phyloP scores from a whole-genome alignment of 92 coral and sea anemone species.

The Palythoa caribaeorum region DNA sequence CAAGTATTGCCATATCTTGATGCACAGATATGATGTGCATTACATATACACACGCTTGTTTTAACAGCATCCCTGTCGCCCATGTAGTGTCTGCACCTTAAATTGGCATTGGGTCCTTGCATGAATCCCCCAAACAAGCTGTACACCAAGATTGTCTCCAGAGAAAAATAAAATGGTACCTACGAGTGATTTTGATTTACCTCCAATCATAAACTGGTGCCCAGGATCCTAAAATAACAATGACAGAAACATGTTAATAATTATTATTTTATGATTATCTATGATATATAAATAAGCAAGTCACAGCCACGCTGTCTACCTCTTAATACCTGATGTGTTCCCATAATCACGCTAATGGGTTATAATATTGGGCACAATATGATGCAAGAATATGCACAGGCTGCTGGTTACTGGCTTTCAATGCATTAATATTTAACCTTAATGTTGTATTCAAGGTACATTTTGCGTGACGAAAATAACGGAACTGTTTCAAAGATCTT shows the following conservation, averaged over 20 bases:
- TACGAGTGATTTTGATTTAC: background rate
- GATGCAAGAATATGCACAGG: background rate
- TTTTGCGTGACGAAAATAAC: too few species aligned
- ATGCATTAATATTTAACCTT: too few species aligned
- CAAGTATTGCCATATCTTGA: background rate
- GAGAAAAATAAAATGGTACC: background rate
- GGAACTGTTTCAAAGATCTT: too few species aligned
- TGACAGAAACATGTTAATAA: background rate
- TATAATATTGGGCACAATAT: background rate
- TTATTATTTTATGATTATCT: background rate
- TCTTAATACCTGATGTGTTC: too few species aligned
- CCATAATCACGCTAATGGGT: background rate
- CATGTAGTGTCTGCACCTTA: constrained; percentile 49
- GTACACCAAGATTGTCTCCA: constrained; percentile 13
- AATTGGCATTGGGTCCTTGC: constrained; percentile 24
- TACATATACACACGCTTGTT: background rate
- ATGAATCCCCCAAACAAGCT: constrained; percentile 20
- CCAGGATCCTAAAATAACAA: constrained; percentile 41
- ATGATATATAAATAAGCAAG: background rate
- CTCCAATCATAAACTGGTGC: constrained; percentile 28
- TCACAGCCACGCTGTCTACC: background rate
- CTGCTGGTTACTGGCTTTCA: too few species aligned
- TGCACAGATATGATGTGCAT: background rate
- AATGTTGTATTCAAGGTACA: too few species aligned
- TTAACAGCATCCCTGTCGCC: background rate